phyloP scores from a whole-genome alignment of 2,888 invertebrate species.

The Nipponacmea schrenckii region DNA sequence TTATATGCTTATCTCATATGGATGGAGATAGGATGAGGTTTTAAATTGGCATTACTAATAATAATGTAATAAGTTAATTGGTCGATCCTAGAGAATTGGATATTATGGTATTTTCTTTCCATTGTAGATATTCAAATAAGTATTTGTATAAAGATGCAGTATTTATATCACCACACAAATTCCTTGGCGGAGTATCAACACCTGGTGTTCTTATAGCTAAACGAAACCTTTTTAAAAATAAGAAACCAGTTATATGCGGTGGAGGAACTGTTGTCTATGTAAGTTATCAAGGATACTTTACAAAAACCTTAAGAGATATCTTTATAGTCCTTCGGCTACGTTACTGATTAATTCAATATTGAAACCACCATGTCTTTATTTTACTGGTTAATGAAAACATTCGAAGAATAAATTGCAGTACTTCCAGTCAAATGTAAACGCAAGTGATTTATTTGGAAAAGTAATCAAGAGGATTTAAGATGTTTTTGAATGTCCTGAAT shows the following conservation, averaged over 20 bases:
- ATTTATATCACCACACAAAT: constrained; percentile 48
- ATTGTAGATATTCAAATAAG: neutral
- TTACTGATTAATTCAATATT: no score
- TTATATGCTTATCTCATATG: neutral
- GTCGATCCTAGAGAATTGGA: neutral
- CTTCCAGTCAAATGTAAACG: no score
- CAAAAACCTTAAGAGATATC: neutral
- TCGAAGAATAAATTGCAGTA: no score
- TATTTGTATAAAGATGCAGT: constrained; percentile 50
- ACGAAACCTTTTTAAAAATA: constrained; percentile 46
- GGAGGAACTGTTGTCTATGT: constrained; percentile 55
- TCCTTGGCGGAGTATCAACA: constrained; percentile 50
- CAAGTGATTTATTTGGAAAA: no score
- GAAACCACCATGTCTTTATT: no score
- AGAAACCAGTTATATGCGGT: constrained; percentile 43
- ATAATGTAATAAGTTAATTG: neutral
- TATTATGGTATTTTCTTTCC: neutral
- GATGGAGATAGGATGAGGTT: neutral
- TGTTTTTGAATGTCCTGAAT: no score
- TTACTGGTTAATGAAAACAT: no score
- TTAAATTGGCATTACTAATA: neutral
- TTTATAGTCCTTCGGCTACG: no score
- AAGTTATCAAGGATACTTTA: constrained; percentile 22
- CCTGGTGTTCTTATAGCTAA: constrained; percentile 54
- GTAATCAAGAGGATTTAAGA: no score